phyloP scores from a whole-genome alignment of 2,797 vertebrate species.

The Ctenochaetus hawaiiensis region DNA sequence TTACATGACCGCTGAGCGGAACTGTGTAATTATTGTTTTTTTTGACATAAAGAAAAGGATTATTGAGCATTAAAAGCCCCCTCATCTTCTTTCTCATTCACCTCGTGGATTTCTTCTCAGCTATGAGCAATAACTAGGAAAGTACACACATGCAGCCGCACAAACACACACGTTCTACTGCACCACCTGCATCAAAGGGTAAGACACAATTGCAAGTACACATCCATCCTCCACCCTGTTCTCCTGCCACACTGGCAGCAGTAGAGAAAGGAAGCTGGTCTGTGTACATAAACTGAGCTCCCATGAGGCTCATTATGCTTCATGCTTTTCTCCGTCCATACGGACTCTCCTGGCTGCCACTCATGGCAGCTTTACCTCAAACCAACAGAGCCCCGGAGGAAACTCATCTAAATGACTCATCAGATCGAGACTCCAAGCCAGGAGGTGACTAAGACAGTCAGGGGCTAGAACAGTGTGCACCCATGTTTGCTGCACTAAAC shows the following conservation, averaged over 20 bases:
- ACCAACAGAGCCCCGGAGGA: constrained; percentile 44
- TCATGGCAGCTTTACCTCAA: constrained; percentile 42
- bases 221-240: constrained; percentile 12
- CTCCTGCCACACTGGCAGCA: constrained; percentile 31
- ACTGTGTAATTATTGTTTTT: neutral
- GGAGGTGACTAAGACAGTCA: constrained; percentile 64
- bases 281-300: constrained; percentile 62
- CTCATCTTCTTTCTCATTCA: neutral
- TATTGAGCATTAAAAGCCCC: neutral
- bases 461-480: constrained; percentile 26
- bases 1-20: neutral
- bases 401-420: constrained; percentile 55
- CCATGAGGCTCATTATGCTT: constrained; percentile 74
- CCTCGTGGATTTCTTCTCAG: neutral
- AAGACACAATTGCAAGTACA: constrained; percentile 19
- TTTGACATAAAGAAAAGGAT: constrained; percentile 6
- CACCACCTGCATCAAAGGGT: neutral
- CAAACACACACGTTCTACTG: neutral
- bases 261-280: constrained; percentile 18
- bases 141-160: neutral
- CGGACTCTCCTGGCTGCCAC: constrained; percentile 54
- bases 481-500: neutral
- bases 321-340: constrained; percentile 38
- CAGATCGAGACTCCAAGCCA: constrained; percentile 33
- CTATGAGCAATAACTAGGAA: constrained; percentile 17